Evolutionary conservation across 1,140 invertebrate genomes (phyloP).

Genomic region (Cydia pomonella): DNA sequence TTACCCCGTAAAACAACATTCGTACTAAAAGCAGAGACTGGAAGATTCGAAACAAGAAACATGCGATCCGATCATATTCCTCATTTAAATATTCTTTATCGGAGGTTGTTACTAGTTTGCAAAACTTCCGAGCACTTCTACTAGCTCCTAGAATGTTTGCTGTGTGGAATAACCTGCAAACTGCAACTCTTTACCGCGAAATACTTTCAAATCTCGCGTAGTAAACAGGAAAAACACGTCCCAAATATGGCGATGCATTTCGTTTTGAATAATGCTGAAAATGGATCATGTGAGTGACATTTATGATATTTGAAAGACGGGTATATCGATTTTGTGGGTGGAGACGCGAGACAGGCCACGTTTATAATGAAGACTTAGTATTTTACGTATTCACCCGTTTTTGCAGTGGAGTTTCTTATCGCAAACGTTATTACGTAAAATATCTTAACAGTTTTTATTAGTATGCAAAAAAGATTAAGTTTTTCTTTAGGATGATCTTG

Average conservation of each 20-base stretch:
- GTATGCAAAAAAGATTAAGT: neutral
- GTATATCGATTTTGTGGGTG: neutral
- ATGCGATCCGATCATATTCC: constrained; percentile 8
- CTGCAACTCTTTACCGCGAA: constrained; percentile 4
- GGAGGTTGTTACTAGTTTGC: neutral
- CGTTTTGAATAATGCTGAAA: neutral
- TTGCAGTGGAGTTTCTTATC: neutral
- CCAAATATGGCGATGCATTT: neutral
- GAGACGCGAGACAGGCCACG: neutral
- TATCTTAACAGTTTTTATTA: neutral
- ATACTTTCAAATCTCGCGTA: neutral
- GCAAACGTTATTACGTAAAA: neutral
- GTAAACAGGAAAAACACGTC: constrained; percentile 7
- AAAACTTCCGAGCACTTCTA: neutral
- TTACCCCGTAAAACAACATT: neutral
- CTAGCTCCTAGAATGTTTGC: constrained; percentile 9
- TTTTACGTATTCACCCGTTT: neutral
- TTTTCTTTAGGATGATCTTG: neutral
- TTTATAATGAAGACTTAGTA: neutral
- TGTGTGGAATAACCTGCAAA: constrained; percentile 3
- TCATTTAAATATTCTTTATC: constrained; percentile 28
- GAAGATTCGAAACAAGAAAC: neutral
- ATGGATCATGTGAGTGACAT: neutral
- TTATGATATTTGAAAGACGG: neutral
- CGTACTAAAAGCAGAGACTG: neutral